Conservation (phyloP, 1,140 invertebrate species). For the Drosophila lacertosa region DNA sequence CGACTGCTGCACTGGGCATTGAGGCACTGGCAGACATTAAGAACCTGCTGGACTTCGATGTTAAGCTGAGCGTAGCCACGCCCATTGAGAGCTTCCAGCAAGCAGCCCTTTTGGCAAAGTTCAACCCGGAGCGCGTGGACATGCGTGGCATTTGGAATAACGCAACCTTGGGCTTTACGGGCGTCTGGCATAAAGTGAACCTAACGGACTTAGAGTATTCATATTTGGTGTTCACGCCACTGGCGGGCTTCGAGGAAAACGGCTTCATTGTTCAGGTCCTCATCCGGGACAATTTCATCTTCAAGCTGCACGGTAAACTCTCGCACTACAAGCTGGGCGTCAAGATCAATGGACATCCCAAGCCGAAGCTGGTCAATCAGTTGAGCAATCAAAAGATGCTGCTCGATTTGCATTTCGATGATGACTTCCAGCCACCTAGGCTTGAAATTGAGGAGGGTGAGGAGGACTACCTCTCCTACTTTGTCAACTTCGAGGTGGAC, state of each 20-base stretch:
- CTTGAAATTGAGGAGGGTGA: slow-evolving; percentile 59
- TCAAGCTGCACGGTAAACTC: slow-evolving; percentile 88
- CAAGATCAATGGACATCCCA: slow-evolving; percentile 85
- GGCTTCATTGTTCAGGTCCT: slow-evolving; percentile 88
- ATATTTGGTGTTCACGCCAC: slow-evolving; percentile 90
- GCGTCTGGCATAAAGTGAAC: slow-evolving; percentile 89
- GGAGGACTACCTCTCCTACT: slow-evolving; percentile 85
- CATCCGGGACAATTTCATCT: slow-evolving; percentile 87
- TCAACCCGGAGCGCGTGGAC: slow-evolving; percentile 85
- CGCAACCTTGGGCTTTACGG: slow-evolving; percentile 90
- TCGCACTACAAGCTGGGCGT: slow-evolving; percentile 87
- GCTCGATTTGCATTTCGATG: slow-evolving; percentile 68
- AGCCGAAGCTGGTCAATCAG: slow-evolving; percentile 84
- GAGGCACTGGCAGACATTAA: slow-evolving; percentile 87
- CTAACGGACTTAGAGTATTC: slow-evolving; percentile 90
- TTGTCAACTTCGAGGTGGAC: slow-evolving; percentile 86
- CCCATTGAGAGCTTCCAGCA: slow-evolving; percentile 89
- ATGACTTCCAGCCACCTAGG: slow-evolving; percentile 63
- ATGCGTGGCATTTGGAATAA: slow-evolving; percentile 90
- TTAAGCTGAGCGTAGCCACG: slow-evolving; percentile 89
- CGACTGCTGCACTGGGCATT: slow-evolving; percentile 87
- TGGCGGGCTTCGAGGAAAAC: slow-evolving; percentile 90
- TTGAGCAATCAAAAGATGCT: slow-evolving; percentile 67
- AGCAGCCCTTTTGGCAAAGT: slow-evolving; percentile 84
- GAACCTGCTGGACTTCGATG: slow-evolving; percentile 88